Evolutionary conservation across 2,113 vertebrate species (phyloP).

Genomic region (Otis tarda): DNA sequence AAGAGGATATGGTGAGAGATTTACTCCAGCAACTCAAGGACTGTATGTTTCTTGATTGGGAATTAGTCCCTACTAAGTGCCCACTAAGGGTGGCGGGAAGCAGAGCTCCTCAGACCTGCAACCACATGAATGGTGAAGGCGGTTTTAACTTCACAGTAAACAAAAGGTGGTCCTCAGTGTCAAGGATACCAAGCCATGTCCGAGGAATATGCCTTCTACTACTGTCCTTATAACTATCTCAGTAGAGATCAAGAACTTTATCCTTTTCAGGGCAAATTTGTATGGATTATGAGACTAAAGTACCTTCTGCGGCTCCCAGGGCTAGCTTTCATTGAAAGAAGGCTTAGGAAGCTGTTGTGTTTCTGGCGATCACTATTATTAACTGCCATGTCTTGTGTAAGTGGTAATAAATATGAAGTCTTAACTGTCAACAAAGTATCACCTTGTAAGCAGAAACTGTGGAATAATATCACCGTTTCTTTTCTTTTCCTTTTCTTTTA

Average conservation of each 20-base stretch:
- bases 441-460: background rate
- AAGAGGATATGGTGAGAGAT: accelerated
- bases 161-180: background rate
- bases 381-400: background rate
- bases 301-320: background rate
- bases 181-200: background rate
- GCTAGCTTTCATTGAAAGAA: background rate
- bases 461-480: background rate
- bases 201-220: accelerated
- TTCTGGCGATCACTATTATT: background rate
- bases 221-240: accelerated
- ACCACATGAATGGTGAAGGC: background rate
- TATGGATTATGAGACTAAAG: background rate
- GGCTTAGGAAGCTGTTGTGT: background rate
- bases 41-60: background rate
- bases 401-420: background rate
- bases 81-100: background rate
- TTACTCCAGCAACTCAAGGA: background rate
- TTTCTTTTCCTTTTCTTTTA: background rate
- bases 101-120: background rate
- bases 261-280: background rate
- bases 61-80: background rate
- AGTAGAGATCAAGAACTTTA: background rate
- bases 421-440: background rate
- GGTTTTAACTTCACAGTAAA: background rate